Evolutionary conservation across 64 coral and sea anemone species (phyloP), one percentile per base, ranked within the genome.

Genomic region (Anthopleura sola): DNA sequence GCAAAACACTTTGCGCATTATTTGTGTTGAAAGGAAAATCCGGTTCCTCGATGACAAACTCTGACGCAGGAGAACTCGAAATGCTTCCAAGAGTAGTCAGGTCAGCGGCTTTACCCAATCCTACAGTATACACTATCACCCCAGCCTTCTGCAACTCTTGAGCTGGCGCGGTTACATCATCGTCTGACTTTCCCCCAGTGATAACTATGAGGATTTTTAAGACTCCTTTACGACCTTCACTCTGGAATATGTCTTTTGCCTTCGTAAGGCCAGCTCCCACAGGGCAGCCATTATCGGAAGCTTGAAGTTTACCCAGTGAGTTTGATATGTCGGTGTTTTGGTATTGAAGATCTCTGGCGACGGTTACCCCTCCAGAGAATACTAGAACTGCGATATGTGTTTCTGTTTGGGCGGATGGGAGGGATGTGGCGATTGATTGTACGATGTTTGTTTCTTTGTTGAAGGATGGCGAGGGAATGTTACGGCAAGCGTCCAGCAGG

Each of bases 121-220:
- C 88, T 37, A 90, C 64, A 36, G 44, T 31, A 68, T 75, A 83
- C 19, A 90, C 49, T 21, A 90, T 68, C 4, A 90, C 62, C 3
- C 88, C 88, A 40, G 78, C 31, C 21, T 76, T 53, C 31, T 60
- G 80, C 21, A 90, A 17, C 4, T 83, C 44, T 10, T 33, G 29
- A 11, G 81, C 80, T 16, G 88, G 32, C 23, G 68, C 56, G n/a
- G 68, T 75, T 23, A 84, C 81, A 55, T 90, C 88, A 37, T 84
- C 81, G 51, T 75, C 81, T 8, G 80, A 84, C 75, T 90, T 90
- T 51, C 80, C 88, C 21, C 58, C 88, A 47, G 55, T 74, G 2
- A 90, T 49, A 50, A 47, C 48, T 1, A 90, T 46, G 19, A 90
- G 12, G 0, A 84, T 12, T 75, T 84, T 80, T 14, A 32, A 47